Evolutionary conservation across 2,797 vertebrate genomes (phyloP).

Genomic region (Amblyraja radiata): DNA sequence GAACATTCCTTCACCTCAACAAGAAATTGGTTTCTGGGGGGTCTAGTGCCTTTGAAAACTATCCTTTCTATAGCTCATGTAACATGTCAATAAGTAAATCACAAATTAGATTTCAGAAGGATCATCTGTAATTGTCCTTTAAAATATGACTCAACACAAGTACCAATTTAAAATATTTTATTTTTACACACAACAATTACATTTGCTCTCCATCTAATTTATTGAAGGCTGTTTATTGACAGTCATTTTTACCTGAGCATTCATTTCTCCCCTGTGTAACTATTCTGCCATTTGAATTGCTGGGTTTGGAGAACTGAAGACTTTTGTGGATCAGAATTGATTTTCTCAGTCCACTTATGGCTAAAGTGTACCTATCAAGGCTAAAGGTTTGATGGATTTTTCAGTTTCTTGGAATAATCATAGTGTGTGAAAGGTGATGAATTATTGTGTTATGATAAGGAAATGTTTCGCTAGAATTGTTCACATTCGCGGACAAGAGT

Average conservation of each 20-base stretch:
- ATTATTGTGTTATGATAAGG: not conserved
- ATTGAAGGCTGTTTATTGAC: not conserved
- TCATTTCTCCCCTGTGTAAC: not conserved
- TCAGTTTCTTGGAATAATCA: not conserved
- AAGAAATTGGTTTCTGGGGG: not conserved
- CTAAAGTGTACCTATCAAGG: not conserved
- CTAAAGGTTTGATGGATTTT: not conserved
- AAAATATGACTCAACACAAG: conserved; percentile 18
- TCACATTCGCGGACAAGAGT: not conserved
- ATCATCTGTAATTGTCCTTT: not conserved
- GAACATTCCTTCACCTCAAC: not conserved
- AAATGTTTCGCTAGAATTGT: not conserved
- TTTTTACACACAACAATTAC: not conserved
- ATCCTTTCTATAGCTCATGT: not conserved
- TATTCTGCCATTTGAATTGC: not conserved
- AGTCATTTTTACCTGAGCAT: not conserved
- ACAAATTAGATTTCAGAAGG: not conserved
- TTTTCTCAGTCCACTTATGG: not conserved
- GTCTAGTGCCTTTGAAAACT: not conserved
- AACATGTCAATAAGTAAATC: not conserved
- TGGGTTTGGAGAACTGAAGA: not conserved
- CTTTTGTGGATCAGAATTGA: not conserved
- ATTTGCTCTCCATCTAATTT: not conserved
- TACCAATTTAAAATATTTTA: conserved; percentile 12
- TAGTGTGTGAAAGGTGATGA: not conserved